phyloP scores from a whole-genome alignment of 2,113 vertebrate genomes.

The Tachysurus vachellii region DNA sequence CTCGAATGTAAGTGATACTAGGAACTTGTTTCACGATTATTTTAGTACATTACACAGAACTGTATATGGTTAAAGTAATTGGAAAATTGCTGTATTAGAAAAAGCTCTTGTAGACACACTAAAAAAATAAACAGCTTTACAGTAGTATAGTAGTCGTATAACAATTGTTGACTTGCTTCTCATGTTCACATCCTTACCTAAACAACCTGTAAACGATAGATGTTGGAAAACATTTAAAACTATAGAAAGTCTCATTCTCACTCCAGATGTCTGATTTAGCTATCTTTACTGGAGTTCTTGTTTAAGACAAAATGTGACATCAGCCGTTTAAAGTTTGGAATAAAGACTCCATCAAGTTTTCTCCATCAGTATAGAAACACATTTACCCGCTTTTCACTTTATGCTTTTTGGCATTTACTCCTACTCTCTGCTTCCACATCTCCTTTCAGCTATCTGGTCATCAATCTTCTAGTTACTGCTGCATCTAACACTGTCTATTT shows the following conservation, averaged over 20 bases:
- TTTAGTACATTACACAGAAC: neutral
- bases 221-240: neutral
- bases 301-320: neutral
- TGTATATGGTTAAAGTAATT: neutral
- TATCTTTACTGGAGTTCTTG: neutral
- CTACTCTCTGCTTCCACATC: neutral
- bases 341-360: neutral
- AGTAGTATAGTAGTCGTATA: neutral
- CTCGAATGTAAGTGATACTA: neutral
- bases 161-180: neutral
- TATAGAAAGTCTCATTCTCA: neutral
- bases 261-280: neutral
- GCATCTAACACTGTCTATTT: neutral
- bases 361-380: neutral
- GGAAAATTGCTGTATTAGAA: neutral
- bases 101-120: neutral
- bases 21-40: neutral
- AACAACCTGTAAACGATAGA: neutral
- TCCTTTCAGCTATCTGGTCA: neutral
- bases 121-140: neutral
- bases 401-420: neutral
- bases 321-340: neutral
- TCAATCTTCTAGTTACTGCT: neutral
- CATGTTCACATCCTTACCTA: neutral
- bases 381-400: neutral